Base-by-base conservation (phyloP, 2,797 vertebrate species). In the Darevskia nairensis region DNA sequence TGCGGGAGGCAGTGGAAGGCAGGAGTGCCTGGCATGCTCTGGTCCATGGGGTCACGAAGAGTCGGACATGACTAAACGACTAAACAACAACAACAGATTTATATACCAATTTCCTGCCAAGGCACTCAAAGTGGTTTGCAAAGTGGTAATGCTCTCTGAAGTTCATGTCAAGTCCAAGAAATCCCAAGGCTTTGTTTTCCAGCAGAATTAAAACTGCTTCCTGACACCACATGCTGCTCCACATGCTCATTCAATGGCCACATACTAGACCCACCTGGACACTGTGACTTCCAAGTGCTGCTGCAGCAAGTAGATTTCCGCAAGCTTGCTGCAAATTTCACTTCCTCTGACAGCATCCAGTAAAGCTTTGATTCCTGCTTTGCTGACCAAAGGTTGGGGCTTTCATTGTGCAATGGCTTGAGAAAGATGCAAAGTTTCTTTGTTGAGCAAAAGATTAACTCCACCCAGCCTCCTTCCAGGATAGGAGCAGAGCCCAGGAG, bases 301-400 rank as follows among this genome's bases (percentile, higher is more conserved):
- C 84, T 86, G 39, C 86, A 92, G 94, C 91, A 93, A 64, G 82
- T 95, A 94, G 61, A 84, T 90, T 95, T 89, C 89, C 90, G 89
- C 93, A 90, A 90, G 88, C 83, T 7, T 66, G 80, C 61, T 81
- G 91, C 94, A 94, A 94, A 91, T 95, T 95, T 96, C 94, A 94
- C 93, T 95, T 96, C 95, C 94, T 94, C 91, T 92, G 59, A 72
- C 78, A 86, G 69, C 59, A 50, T 85, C 72, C 92, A 93, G 86
- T 82, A 89, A 90, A 93, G n/a, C 25, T 94, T 95, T 92, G 89
- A 95, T 96, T 94, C 94, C 94, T 91, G 75, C 82, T 94, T 95
- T 89, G 87, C 89, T 94, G 93, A 93, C 79, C 92, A 94, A 93
- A 92, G 90, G 89, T 32, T 91, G 94, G 84, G 89, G 92, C 88